These are phyloP conservation scores for Propithecus deckenii DNA, from an alignment of 2,797 vertebrate species.

Conservation along the genomic window DNA sequence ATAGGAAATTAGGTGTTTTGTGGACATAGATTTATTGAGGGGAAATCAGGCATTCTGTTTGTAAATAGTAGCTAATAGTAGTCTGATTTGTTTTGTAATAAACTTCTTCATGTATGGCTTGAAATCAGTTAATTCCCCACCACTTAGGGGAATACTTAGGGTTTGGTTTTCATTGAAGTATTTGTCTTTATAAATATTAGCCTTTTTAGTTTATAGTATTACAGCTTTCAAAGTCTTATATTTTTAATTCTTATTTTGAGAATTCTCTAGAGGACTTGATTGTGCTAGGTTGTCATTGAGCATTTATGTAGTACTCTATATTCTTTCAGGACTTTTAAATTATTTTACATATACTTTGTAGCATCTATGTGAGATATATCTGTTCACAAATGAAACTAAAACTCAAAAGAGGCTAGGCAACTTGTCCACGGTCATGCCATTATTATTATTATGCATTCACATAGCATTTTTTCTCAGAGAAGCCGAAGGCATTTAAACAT, in stretches of 20 bases:
- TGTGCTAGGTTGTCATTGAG: background rate
- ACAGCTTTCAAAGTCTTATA: background rate
- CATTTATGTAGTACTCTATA: background rate
- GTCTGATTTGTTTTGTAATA: background rate
- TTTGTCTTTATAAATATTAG: background rate
- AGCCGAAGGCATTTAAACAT: background rate
- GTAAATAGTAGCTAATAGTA: background rate
- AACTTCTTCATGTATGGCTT: background rate
- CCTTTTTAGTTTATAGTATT: background rate
- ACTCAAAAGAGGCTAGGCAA: background rate
- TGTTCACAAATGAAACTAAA: background rate
- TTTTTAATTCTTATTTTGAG: background rate
- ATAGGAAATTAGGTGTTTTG: background rate
- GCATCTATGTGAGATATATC: background rate
- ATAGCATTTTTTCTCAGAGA: background rate
- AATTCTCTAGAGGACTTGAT: background rate
- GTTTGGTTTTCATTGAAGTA: constrained; percentile 21
- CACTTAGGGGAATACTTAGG: background rate
- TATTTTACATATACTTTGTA: background rate
- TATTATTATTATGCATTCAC: background rate
- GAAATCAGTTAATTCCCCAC: background rate
- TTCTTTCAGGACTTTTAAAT: background rate
- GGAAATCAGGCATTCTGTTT: background rate
- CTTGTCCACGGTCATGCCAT: background rate
- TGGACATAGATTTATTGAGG: background rate